Base-by-base conservation (phyloP, 2,113 vertebrate species). In the Mesoclemmys tuberculata region DNA sequence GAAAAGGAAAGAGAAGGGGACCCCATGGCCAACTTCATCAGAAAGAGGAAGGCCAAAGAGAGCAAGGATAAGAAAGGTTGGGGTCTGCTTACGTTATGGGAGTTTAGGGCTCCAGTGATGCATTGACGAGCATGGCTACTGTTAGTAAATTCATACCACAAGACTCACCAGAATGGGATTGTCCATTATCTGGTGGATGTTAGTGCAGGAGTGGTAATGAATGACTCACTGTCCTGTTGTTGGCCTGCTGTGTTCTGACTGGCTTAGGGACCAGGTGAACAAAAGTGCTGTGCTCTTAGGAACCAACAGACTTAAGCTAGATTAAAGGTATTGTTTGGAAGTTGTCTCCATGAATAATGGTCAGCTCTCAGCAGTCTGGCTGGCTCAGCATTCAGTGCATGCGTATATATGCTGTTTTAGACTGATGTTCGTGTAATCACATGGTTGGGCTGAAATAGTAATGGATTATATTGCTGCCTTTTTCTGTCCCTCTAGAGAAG, bases 1-100 rank as follows among this genome's bases (percentile, higher is more conserved):
- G 99, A 99, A 8, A 98, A 99, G 77, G 99, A 99, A 95, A 98
- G 99, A 51, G 99, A 99, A 0, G 99, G 99, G 4, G 99, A 99
- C 98, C 99, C 99, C 1, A 99, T 99, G 99, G 99, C 99, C 7
- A 98, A 98, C 8, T 98, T 99, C 94, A 98, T 99, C 68, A 98
- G 98, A 87, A 99, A 98, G 54, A 99, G 98, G 82, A 99, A 99
- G 90, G 98, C 98, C 22, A 99, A 99, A 83, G 99, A 97, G 87
- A 94, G 31, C 93, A 98, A 97, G 9, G 98, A 98, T n/a, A 97
- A 97, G 83, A 99, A 98, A 98, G 99, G 99, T 98, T 85, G 97
- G 95, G 1, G 0, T 19, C 10, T 1, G 58, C 3, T 10, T 10
- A 1, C 1, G 0, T 2, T 6, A 0, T 2, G 5, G 0, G 0